Base-by-base conservation (phyloP, 2,797 vertebrate species). In the Benthosema pterotum region DNA sequence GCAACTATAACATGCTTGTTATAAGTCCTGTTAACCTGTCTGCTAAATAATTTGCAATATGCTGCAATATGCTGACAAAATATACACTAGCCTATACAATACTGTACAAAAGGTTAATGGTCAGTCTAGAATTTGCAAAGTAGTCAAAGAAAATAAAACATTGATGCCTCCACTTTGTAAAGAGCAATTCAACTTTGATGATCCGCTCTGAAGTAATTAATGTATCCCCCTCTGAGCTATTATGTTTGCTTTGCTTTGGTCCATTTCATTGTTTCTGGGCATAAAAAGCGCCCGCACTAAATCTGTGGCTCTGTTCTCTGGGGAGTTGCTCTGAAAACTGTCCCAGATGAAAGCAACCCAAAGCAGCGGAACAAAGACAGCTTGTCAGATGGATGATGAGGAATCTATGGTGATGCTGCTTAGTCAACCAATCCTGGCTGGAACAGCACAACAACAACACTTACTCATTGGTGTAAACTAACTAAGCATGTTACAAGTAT, bases 301-400 rank as follows among this genome's bases (percentile, higher is more conserved):
- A 73, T 83, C 69, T 55, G 46, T 78, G 74, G 67, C 69, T 52
- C 19, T 8, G 9, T 70, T 80, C 79, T 72, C 55, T 46, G 1
- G 1, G 69, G 59, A 79, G 63, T 58, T n/a, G 13, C 53, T 65
- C 54, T 85, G 51, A 83, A 64, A 66, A 46, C 32, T 67, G 58
- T 63, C 68, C 43, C 55, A 57, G 45, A 64, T 60, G 42, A 57
- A 80, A 72, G 61, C 50, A 65, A 71, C 52, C 53, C 64, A 55
- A 28, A 62, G 45, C 5, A 1, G 12, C 68, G 49, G 63, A 81
- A 80, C 69, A 83, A 79, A 84, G 56, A 25, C 45, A 71, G 49
- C 71, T 78, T 77, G 71, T 73, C 53, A 69, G 57, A 45, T 42
- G 69, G 62, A 78, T 72, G 72, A 81, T 67, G 65, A 82, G 56